Conservation (phyloP, 2,888 invertebrate species). For the Pseudanteris insignis region DNA sequence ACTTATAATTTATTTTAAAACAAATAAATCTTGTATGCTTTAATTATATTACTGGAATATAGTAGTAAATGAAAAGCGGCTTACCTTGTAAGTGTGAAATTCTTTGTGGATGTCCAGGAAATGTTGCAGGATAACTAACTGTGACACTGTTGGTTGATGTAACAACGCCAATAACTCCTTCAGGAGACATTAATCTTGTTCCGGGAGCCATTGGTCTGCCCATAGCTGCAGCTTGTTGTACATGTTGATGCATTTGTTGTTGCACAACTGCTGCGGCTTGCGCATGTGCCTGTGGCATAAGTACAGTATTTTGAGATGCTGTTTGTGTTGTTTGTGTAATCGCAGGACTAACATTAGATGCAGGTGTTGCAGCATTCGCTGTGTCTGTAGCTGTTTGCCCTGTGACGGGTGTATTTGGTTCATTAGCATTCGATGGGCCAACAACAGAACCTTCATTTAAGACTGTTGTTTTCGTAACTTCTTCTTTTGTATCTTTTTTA, state of each 20-base stretch:
- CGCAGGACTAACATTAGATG: conserved; percentile 43
- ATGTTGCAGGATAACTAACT: conserved; percentile 63
- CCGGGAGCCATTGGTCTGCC: conserved; percentile 70
- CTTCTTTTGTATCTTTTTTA: conserved; percentile 62
- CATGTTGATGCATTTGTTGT: conserved; percentile 71
- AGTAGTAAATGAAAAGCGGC: no score
- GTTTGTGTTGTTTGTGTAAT: conserved; percentile 50
- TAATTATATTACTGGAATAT: no score
- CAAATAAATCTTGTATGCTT: no score
- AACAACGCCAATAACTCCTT: conserved; percentile 75
- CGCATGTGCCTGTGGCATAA: conserved; percentile 63
- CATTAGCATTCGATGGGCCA: conserved; percentile 49
- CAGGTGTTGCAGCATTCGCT: conserved; percentile 46
- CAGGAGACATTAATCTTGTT: conserved; percentile 69
- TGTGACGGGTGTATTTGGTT: conserved; percentile 43
- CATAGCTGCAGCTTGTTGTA: conserved; percentile 74
- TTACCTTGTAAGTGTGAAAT: conserved; percentile 63
- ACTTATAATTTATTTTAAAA: no score
- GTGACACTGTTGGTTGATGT: conserved; percentile 71
- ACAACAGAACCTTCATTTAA: conserved; percentile 46
- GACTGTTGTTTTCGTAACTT: conserved; percentile 54
- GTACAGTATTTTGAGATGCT: conserved; percentile 50
- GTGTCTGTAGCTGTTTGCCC: conserved; percentile 51
- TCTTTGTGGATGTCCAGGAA: conserved; percentile 61
- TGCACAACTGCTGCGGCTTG: conserved; percentile 61